phyloP scores from a whole-genome alignment of 2,888 invertebrate species.

The Pristionchus mayeri region DNA sequence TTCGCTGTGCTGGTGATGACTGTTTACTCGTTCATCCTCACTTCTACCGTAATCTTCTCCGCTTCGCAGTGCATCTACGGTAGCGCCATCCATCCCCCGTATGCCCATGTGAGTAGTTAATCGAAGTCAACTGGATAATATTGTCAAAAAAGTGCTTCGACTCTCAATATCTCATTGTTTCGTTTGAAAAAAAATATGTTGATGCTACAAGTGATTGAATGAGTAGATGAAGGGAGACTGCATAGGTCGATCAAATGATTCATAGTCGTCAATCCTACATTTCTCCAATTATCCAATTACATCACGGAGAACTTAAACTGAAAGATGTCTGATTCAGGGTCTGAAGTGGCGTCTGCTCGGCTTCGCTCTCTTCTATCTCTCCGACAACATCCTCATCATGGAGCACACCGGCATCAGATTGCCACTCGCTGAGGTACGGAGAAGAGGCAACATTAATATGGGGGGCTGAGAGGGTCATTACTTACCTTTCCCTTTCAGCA shows the following conservation, averaged over 20 bases:
- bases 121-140: no score
- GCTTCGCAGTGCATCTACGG: constrained; percentile 62
- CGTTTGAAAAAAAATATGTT: no score
- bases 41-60: constrained; percentile 57
- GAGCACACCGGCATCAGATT: constrained; percentile 63
- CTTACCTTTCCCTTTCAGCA: constrained; percentile 49
- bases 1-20: constrained; percentile 56
- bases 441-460: background rate
- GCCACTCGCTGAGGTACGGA: constrained; percentile 53
- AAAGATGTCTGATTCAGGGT: no score
- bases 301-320: no score
- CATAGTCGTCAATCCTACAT: no score
- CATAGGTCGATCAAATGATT: no score
- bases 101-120: constrained; percentile 7
- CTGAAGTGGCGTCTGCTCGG: constrained; percentile 56
- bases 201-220: no score
- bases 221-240: no score
- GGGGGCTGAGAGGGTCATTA: no score
- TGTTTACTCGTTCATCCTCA: constrained; percentile 62
- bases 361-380: constrained; percentile 64
- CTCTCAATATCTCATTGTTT: no score
- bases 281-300: no score
- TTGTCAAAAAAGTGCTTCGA: no score
- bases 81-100: constrained; percentile 50
- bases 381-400: constrained; percentile 68